phyloP scores from a whole-genome alignment of 2,888 invertebrate genomes.

The Byasa hedistus region DNA sequence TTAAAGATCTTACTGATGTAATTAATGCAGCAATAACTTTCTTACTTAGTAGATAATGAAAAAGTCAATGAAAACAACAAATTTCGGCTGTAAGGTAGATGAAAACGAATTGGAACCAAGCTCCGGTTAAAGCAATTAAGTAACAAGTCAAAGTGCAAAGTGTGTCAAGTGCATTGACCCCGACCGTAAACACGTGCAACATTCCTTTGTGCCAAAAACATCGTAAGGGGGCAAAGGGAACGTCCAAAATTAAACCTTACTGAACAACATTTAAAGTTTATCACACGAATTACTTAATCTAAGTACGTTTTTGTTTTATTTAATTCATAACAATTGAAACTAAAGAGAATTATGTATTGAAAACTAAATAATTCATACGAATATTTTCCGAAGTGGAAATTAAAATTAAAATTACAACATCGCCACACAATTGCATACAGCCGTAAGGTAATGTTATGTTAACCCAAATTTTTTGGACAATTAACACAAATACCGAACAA shows the following conservation, averaged over 20 bases:
- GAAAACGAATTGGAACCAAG: conserved; percentile 26
- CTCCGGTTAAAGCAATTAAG: conserved; percentile 44
- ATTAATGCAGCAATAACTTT: not conserved
- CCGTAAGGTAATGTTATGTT: conserved; percentile 36
- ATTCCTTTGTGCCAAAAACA: conserved; percentile 33
- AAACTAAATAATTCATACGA: not conserved
- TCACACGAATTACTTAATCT: not conserved
- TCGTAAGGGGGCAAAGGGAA: conserved; percentile 30
- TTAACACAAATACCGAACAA: conserved; percentile 65
- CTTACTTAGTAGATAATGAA: not conserved
- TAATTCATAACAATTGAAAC: not conserved
- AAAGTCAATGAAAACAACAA: not conserved
- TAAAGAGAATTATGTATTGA: conserved; percentile 5
- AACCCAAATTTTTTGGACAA: conserved; percentile 58
- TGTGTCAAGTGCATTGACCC: conserved; percentile 65
- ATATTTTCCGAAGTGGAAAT: conserved; percentile 18
- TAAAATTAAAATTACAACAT: conserved; percentile 34
- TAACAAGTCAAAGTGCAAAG: conserved; percentile 63
- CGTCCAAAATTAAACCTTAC: conserved; percentile 35
- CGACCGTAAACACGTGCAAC: conserved; percentile 62
- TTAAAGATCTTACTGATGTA: not conserved
- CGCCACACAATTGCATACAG: conserved; percentile 15
- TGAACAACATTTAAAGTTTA: not conserved
- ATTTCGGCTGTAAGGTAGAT: conserved; percentile 7
- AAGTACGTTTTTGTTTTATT: conserved; percentile 5